Evolutionary conservation across 2,113 vertebrate genomes (phyloP).

Genomic region (Heterocephalus glaber): DNA sequence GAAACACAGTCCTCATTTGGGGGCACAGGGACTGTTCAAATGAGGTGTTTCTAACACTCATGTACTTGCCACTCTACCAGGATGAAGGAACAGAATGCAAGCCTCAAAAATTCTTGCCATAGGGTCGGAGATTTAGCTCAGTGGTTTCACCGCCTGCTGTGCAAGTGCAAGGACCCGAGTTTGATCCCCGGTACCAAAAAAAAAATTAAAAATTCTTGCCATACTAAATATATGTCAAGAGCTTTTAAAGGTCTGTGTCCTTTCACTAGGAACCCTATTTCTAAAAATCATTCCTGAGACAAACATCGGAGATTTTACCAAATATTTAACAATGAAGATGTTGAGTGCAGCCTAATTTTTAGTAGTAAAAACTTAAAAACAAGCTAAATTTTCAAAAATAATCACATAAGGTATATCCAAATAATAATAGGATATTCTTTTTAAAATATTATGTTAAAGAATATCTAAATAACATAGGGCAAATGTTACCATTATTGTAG

Average conservation of each 20-base stretch:
- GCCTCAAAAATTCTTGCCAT: neutral
- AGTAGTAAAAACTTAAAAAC: conserved; percentile 32
- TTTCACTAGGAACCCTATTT: conserved; percentile 34
- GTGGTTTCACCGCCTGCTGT: too few species aligned
- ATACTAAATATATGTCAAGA: conserved; percentile 15
- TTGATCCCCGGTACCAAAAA: too few species aligned
- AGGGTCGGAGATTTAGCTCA: too few species aligned
- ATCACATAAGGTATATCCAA: conserved; percentile 30
- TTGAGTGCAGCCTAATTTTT: neutral
- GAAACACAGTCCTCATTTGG: neutral
- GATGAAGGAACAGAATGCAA: neutral
- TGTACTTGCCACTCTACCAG: neutral
- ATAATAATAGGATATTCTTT: neutral
- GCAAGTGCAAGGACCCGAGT: too few species aligned
- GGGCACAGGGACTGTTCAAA: neutral
- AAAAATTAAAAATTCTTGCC: conserved; percentile 7
- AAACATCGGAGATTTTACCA: conserved; percentile 52
- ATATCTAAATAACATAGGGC: neutral
- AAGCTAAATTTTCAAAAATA: conserved; percentile 46
- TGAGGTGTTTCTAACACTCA: neutral
- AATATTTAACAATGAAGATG: neutral
- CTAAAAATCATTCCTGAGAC: conserved; percentile 37
- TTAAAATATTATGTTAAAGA: neutral
- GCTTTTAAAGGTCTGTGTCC: neutral
- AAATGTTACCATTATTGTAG: conserved; percentile 34